Conservation (phyloP, 1,140 invertebrate species). For the Scaptomyza hsui region DNA sequence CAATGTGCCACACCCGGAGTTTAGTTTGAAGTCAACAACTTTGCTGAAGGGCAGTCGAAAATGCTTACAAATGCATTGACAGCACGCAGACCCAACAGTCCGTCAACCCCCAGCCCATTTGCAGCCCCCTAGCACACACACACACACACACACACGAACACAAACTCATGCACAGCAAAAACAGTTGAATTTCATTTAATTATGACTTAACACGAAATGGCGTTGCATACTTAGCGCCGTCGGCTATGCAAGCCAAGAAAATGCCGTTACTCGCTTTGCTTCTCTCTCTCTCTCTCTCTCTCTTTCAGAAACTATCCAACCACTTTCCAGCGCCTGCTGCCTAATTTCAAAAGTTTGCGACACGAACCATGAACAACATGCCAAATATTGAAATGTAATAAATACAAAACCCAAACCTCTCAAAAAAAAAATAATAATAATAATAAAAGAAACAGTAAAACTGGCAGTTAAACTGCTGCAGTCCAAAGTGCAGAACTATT, state of each 20-base stretch:
- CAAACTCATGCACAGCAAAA: constrained; percentile 10
- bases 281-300: not conserved
- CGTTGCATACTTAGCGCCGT: constrained; percentile 68
- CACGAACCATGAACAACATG: constrained; percentile 55
- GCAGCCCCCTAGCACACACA: not conserved
- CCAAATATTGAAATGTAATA: constrained; percentile 75
- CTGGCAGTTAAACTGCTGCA: not conserved
- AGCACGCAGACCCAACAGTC: constrained; percentile 28
- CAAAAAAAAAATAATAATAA: constrained; percentile 27
- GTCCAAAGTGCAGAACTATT: not conserved
- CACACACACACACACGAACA: not conserved
- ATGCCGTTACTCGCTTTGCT: constrained; percentile 24
- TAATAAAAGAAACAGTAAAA: not conserved
- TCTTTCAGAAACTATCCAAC: not conserved
- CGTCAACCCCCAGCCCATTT: not conserved
- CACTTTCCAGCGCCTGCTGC: constrained; percentile 7
- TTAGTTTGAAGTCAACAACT: constrained; percentile 36
- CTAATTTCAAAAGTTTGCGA: constrained; percentile 56
- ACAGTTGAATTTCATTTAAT: constrained; percentile 75
- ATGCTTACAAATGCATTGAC: constrained; percentile 43
- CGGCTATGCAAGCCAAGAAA: constrained; percentile 58
- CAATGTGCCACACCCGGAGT: constrained; percentile 25
- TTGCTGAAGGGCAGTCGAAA: constrained; percentile 40
- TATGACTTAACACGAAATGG: constrained; percentile 74
- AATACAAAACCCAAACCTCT: constrained; percentile 44